phyloP scores from a whole-genome alignment of 2,888 invertebrate species.

The Zygothrica quintamaculata region DNA sequence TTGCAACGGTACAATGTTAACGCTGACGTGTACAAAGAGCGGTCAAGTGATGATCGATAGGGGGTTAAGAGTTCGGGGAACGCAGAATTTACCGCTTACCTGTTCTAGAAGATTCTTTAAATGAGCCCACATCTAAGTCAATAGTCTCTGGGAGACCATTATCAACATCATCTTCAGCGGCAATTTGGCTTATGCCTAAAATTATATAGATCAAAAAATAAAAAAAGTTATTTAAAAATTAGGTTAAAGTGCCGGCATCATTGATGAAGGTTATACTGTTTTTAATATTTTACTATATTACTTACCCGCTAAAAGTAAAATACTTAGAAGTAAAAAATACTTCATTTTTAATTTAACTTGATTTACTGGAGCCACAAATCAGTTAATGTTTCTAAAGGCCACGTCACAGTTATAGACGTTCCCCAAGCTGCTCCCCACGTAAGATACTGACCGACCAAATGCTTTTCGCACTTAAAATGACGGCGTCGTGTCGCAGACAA shows the following conservation, averaged over 20 bases:
- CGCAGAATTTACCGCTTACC: slow-evolving; percentile 85
- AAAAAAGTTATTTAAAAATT: slow-evolving; percentile 27
- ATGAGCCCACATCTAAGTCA: slow-evolving; percentile 92
- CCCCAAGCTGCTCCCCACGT: slow-evolving; percentile 20
- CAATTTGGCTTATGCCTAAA: slow-evolving; percentile 78
- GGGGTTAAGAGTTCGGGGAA: slow-evolving; percentile 15
- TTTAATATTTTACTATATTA: no score
- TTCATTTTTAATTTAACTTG: slow-evolving; percentile 72
- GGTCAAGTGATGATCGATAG: slow-evolving; percentile 12
- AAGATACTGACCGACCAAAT: slow-evolving; percentile 27
- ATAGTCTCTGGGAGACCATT: slow-evolving; percentile 86
- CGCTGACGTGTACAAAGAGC: slow-evolving; percentile 71
- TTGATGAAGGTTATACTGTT: slow-evolving; percentile 31
- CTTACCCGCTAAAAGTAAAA: slow-evolving; percentile 82
- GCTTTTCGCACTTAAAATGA: slow-evolving; percentile 55
- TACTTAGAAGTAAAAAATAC: slow-evolving; percentile 74
- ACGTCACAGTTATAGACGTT: slow-evolving; percentile 58
- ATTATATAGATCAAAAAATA: background rate
- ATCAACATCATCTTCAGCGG: slow-evolving; percentile 64
- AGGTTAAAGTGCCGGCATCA: slow-evolving; percentile 66
- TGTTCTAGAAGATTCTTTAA: slow-evolving; percentile 94
- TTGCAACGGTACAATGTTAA: slow-evolving; percentile 43
- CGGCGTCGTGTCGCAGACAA: slow-evolving; percentile 34
- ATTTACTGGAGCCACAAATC: slow-evolving; percentile 25
- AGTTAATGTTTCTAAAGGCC: slow-evolving; percentile 52